Evolutionary conservation across 2,113 vertebrate species (phyloP).

Genomic region (Hucho hucho): DNA sequence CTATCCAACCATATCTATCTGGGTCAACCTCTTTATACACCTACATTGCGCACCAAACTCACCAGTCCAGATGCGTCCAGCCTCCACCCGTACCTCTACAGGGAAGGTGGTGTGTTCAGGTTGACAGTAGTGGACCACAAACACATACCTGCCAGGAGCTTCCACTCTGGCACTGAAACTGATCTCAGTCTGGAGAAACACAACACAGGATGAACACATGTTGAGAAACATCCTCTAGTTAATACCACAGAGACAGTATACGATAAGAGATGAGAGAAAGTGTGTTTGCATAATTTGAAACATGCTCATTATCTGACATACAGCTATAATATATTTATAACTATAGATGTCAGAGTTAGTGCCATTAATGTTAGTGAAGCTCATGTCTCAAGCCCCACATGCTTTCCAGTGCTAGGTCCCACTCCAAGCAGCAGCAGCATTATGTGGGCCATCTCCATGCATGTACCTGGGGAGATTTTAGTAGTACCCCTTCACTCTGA

Average conservation of each 20-base stretch:
- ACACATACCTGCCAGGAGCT: conserved; percentile 71
- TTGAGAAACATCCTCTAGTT: no score
- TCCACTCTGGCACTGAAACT: conserved; percentile 75
- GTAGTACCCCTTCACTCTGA: conserved; percentile 66
- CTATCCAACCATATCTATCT: no score
- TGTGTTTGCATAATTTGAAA: no score
- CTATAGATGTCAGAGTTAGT: neutral
- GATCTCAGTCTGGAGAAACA: conserved; percentile 75
- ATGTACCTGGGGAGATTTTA: conserved; percentile 83
- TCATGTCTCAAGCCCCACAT: neutral
- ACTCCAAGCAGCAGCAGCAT: no score
- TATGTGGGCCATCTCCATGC: no score
- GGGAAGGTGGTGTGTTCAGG: conserved; percentile 73
- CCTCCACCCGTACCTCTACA: conserved; percentile 73
- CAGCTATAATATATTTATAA: no score
- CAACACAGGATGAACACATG: neutral
- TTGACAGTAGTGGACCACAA: conserved; percentile 86
- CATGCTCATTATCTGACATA: no score
- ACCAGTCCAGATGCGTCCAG: conserved; percentile 78
- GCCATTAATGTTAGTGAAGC: neutral
- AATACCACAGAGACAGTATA: neutral
- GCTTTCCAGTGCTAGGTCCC: neutral
- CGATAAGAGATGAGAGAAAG: neutral
- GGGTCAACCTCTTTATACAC: no score
- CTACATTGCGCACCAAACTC: conserved; percentile 38